Evolutionary conservation across 2,888 invertebrate species (phyloP), one percentile per base, ranked within the genome.

Genomic region (Limnephilus marmoratus): DNA sequence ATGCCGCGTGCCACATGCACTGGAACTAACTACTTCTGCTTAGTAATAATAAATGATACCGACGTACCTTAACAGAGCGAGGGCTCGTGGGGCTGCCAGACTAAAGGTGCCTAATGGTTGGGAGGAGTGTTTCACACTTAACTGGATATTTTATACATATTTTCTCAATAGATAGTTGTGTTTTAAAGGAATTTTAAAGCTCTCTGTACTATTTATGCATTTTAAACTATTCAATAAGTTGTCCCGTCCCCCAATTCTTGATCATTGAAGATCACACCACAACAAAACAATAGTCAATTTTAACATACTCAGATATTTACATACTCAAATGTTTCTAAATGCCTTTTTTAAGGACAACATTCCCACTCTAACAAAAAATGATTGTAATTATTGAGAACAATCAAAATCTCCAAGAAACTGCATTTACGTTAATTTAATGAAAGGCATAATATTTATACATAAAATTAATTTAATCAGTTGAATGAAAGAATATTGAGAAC

Each of bases 141-240:
- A 93, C 93, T 92, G 91, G 90, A 93, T 93, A 93, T 93, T 93
- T 93, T 93, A 93, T 93, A 93, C 82, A 93, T 92, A 93, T 93
- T 92, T 93, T 93, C 91, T 92, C 91, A 92, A 92, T 91, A 87
- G 86, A 92, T 91, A 91, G 81, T 93, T 91, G 90, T 92, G 93
- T 93, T 93, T 91, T 91, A 88, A 90, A 49, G 88, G 88, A 91
- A 87, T 90, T 90, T 90, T 81, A 81, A 92, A 41, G 90, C 90
- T 90, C 92, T 92, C 92, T 90, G 81, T 85, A 91, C 37, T 49
- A 68, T 68, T 24, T 68, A 81, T 85, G 89, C 90, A 91, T 91
- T 90, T 91, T 85, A 85, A 90, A 24, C 41, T 90, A 90, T 82
- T 90, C 41, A 68, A 85, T 85, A 85, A 85, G 83, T 85, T 90